These are phyloP conservation scores for Syndactyla subalaris DNA, from an alignment of 2,797 vertebrate genomes.

Conservation along the genomic window DNA sequence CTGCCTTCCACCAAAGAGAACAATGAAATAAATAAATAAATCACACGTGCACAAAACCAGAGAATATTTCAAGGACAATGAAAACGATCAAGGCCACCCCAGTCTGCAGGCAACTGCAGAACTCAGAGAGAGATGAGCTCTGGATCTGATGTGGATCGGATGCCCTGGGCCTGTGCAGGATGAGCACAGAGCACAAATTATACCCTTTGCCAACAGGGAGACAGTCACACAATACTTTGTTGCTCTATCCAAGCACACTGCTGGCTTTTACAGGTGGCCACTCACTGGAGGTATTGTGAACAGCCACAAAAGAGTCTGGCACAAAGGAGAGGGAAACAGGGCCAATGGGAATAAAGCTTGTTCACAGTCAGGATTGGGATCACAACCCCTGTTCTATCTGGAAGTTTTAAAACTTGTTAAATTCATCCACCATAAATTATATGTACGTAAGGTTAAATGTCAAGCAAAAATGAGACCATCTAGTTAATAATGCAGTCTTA, in stretches of 20 bases:
- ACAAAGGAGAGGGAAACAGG: background rate
- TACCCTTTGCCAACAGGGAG: background rate
- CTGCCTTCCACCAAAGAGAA: background rate
- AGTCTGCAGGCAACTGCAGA: background rate
- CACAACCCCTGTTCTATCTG: background rate
- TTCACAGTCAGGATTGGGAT: background rate
- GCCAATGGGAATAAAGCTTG: background rate
- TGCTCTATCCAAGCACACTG: background rate
- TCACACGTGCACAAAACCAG: rapidly evolving
- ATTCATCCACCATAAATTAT: background rate
- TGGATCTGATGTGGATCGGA: rapidly evolving
- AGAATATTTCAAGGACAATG: background rate
- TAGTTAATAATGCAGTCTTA: background rate
- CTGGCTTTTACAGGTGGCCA: background rate
- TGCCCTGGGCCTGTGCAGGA: background rate
- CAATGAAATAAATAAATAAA: background rate
- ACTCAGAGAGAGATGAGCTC: background rate
- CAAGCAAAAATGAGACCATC: background rate
- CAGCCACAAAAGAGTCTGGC: background rate
- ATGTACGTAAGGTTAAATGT: background rate
- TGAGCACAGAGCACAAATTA: background rate
- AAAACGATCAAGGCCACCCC: background rate
- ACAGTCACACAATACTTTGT: background rate
- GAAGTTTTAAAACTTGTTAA: background rate
- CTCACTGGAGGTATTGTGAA: background rate